phyloP scores from a whole-genome alignment of 2,888 invertebrate species.

The Aporophyla nigra region DNA sequence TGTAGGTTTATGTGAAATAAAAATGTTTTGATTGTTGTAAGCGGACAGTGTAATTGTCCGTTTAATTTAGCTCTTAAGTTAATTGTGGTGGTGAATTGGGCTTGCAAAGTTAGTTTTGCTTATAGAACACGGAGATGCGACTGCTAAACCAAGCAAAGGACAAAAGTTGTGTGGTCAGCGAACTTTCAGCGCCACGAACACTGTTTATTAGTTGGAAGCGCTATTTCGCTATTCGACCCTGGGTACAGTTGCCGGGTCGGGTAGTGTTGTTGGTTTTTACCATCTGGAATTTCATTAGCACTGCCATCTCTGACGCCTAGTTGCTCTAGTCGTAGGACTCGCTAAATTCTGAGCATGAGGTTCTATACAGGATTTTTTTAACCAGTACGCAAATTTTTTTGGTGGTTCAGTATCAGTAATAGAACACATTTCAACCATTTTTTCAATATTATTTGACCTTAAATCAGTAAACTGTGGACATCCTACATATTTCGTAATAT shows the following conservation, averaged over 20 bases:
- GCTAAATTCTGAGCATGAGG: background rate
- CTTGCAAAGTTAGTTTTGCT: conserved; percentile 15
- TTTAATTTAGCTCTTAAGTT: conserved; percentile 20
- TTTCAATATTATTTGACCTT: no score
- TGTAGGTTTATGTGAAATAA: no score
- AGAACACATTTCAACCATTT: no score
- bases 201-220: background rate
- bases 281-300: background rate
- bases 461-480: no score
- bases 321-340: background rate
- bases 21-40: background rate
- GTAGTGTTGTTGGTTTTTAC: background rate
- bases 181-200: background rate
- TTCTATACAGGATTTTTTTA: no score
- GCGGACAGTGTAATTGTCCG: conserved; percentile 5
- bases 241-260: background rate
- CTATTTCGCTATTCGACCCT: no score
- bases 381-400: no score
- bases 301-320: background rate
- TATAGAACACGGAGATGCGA: background rate
- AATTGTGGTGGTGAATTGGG: conserved; percentile 19
- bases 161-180: background rate
- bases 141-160: background rate
- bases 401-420: no score
- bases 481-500: no score